Percentiles rank a stretch among this genome's conserved stretches.
Evolutionary conservation across 2,113 vertebrate genomes (phyloP).

Genomic region (Cricetomys ansorgei): DNA sequence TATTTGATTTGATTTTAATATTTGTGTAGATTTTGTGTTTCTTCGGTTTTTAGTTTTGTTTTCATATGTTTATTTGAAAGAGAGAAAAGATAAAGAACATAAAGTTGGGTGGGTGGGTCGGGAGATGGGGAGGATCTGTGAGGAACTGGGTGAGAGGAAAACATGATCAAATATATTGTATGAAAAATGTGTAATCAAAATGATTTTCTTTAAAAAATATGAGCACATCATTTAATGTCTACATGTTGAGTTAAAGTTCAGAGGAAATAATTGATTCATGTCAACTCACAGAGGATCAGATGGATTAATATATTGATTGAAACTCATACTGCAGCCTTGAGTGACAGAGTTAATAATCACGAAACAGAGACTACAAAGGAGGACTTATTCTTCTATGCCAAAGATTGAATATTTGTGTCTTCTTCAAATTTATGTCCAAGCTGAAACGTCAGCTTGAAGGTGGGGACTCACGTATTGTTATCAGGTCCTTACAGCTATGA

Average conservation of each 20-base stretch:
- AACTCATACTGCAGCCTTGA: not conserved
- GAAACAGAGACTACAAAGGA: not conserved
- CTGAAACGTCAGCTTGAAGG: not conserved
- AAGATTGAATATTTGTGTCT: not conserved
- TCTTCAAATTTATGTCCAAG: fast-evolving
- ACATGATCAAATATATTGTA: not conserved
- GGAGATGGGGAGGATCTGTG: not conserved
- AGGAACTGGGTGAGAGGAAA: not conserved
- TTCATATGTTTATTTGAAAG: not conserved
- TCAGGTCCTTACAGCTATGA: too few relatives aligned
- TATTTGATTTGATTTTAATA: not conserved
- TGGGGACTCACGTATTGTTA: not conserved
- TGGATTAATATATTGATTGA: not conserved
- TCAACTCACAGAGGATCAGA: not conserved
- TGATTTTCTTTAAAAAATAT: not conserved
- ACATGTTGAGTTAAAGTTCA: not conserved
- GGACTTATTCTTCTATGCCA: not conserved
- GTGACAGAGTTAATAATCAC: not conserved
- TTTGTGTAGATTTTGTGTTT: not conserved
- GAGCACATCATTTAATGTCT: not conserved
- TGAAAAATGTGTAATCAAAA: not conserved
- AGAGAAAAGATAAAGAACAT: not conserved
- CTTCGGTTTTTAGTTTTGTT: not conserved
- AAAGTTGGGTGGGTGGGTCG: not conserved
- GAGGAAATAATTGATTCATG: not conserved